A percentile compares a stretch with the other conserved stretches of the same genome.
Conservation (phyloP, 2,797 vertebrate species). For the Fistularia tabacaria region DNA sequence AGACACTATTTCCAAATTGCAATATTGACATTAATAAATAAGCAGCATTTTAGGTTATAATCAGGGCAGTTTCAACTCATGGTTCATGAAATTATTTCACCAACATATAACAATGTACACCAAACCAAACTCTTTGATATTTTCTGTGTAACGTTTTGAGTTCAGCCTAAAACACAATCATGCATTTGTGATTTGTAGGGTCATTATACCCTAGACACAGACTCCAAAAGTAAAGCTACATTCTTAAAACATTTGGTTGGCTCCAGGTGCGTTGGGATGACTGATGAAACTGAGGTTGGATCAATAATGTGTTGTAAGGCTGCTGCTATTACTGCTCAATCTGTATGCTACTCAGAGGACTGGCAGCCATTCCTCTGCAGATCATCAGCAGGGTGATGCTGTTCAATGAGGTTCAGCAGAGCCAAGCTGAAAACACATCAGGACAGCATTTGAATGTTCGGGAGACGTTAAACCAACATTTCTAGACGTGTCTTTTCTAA, state of each 20-base stretch:
- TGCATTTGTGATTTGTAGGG: too few relatives aligned
- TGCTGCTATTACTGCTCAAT: slow-evolving; percentile 36
- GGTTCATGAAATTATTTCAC: neutral
- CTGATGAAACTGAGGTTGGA: slow-evolving; percentile 44
- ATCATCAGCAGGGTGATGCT: slow-evolving; percentile 35
- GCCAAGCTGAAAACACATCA: slow-evolving; percentile 7
- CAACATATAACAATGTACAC: neutral
- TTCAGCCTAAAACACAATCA: too few relatives aligned
- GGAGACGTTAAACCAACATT: neutral
- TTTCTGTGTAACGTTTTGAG: too few relatives aligned
- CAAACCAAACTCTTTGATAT: neutral
- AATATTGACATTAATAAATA: neutral
- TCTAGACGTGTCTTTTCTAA: slow-evolving; percentile 2
- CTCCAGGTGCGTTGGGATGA: slow-evolving; percentile 22
- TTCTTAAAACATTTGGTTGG: too few relatives aligned
- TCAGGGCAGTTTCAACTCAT: neutral
- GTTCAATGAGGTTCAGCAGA: slow-evolving; percentile 20
- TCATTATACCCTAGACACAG: too few relatives aligned
- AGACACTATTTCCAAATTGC: neutral
- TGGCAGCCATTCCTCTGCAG: slow-evolving; percentile 32
- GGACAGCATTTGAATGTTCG: slow-evolving; percentile 6
- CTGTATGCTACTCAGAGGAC: slow-evolving; percentile 49
- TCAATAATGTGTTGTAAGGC: slow-evolving; percentile 52
- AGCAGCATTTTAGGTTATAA: neutral
- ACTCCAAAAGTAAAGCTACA: too few relatives aligned